Evolutionary conservation across 2,888 invertebrate species (phyloP).

Genomic region (Apamea crenata): DNA sequence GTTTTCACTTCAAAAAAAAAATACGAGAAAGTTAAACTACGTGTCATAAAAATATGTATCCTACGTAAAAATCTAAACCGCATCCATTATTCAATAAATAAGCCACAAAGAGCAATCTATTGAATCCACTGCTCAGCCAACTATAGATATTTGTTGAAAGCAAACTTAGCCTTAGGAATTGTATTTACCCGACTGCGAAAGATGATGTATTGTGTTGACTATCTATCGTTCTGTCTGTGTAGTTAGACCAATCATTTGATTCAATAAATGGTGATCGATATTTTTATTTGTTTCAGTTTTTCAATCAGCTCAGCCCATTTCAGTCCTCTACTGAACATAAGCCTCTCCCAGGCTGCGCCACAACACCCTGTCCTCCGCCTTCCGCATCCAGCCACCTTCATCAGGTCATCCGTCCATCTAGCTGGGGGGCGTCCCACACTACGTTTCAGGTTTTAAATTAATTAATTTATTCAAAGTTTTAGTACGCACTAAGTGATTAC

Average conservation of each 20-base stretch:
- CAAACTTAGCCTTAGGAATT: conserved; percentile 28
- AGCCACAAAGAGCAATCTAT: conserved; percentile 27
- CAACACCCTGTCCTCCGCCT: no score
- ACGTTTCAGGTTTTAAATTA: no score
- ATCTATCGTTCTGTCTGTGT: background rate
- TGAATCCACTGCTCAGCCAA: background rate
- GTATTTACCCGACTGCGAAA: conserved; percentile 14
- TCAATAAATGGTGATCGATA: background rate
- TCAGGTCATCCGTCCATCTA: no score
- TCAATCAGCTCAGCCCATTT: no score
- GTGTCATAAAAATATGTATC: no score
- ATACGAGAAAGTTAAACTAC: no score
- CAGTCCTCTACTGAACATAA: no score
- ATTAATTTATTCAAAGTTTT: background rate
- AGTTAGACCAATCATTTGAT: background rate
- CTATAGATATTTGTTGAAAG: conserved; percentile 11
- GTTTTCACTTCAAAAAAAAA: no score
- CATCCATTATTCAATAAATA: background rate
- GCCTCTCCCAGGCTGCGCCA: no score
- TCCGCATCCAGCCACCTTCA: no score
- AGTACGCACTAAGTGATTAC: no score
- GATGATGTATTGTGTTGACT: conserved; percentile 12
- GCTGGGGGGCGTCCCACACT: no score
- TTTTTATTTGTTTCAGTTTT: background rate
- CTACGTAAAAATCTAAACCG: background rate